Percentiles rank a stretch among this genome's conserved stretches.
Evolutionary conservation across 2,797 vertebrate genomes (phyloP).

Genomic region (Silurus aristotelis): DNA sequence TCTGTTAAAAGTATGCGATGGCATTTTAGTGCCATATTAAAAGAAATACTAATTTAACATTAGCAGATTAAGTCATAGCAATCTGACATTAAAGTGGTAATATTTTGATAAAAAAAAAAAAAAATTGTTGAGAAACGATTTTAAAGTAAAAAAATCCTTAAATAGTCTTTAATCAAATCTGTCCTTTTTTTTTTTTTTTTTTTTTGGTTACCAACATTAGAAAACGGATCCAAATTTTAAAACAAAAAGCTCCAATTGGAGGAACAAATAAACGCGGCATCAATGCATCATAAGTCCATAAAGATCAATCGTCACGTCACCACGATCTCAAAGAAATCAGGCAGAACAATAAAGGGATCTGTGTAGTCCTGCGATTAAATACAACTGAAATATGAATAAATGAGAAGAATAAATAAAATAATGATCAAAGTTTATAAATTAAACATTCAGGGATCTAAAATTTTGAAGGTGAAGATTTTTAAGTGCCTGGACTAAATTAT

Average conservation of each 20-base stretch:
- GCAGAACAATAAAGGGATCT: background rate
- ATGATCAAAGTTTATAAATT: background rate
- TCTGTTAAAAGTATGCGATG: no score
- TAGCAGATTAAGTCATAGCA: no score
- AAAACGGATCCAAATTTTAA: background rate
- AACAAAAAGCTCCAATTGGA: background rate
- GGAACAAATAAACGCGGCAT: background rate
- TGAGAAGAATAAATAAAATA: background rate
- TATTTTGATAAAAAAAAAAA: no score
- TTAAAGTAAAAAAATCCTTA: no score
- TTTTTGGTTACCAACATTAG: background rate
- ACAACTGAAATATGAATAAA: background rate
- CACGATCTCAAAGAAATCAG: no score
- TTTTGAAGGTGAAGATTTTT: conserved; percentile 10
- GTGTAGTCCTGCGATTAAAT: background rate
- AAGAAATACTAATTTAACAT: no score
- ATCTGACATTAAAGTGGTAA: no score
- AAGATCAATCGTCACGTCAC: no score
- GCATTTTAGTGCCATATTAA: no score
- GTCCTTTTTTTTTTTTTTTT: background rate
- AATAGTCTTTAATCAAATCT: no score
- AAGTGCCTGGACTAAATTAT: conserved; percentile 55
- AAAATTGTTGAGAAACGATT: no score
- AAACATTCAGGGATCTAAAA: conserved; percentile 3
- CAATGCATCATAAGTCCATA: background rate